These are phyloP conservation scores for Ametastegia equiseti DNA, from an alignment of 2,888 invertebrate species.

Conservation along the genomic window DNA sequence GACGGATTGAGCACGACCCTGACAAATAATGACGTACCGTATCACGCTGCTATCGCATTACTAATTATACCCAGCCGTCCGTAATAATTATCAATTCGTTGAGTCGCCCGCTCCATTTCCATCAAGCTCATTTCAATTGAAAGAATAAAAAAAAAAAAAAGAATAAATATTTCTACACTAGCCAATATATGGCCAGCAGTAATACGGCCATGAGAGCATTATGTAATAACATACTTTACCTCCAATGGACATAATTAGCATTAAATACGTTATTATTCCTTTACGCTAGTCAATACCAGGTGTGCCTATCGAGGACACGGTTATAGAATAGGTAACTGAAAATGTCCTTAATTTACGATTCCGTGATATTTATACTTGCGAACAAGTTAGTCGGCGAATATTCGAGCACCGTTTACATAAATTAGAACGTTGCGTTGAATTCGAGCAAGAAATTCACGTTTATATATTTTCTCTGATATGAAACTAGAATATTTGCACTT, in stretches of 20 bases:
- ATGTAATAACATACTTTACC: conserved; percentile 60
- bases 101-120: conserved; percentile 54
- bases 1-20: conserved; percentile 36
- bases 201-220: conserved; percentile 57
- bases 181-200: conserved; percentile 57
- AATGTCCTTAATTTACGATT: conserved; percentile 40
- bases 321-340: conserved; percentile 39
- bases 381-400: not conserved
- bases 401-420: conserved; percentile 21
- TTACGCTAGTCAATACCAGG: conserved; percentile 52
- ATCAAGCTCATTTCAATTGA: conserved; percentile 52
- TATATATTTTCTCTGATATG: not conserved
- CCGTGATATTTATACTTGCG: not conserved
- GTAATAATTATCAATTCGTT: conserved; percentile 42
- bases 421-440: conserved; percentile 9
- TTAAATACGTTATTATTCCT: conserved; percentile 62
- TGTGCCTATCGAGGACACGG: conserved; percentile 55
- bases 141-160: too few relatives aligned
- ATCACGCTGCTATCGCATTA: conserved; percentile 27
- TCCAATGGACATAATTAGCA: conserved; percentile 65
- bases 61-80: conserved; percentile 31
- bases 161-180: conserved; percentile 29
- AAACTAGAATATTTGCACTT: not conserved
- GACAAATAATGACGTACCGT: conserved; percentile 43
- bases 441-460: not conserved